These are phyloP conservation scores for Fukomys damarensis DNA, from an alignment of 2,113 vertebrate species.

Conservation along the genomic window DNA sequence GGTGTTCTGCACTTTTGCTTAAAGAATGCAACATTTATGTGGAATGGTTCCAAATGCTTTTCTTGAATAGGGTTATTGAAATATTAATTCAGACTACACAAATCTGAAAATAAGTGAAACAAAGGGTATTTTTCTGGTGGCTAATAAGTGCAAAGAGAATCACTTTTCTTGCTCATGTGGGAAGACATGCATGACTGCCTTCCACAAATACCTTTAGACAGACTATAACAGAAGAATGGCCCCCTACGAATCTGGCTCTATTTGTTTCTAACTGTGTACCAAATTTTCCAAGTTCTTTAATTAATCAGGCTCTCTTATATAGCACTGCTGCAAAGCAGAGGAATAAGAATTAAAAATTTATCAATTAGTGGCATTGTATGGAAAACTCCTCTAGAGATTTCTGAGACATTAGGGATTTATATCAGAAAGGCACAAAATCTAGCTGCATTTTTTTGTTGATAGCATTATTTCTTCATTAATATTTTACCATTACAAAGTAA, in stretches of 20 bases:
- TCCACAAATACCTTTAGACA: slow-evolving; percentile 29
- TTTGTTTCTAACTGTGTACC: slow-evolving; percentile 58
- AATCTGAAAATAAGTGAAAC: slow-evolving; percentile 60
- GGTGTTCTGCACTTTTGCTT: neutral
- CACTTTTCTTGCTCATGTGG: slow-evolving; percentile 57
- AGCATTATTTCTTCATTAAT: neutral
- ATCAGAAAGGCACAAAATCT: neutral
- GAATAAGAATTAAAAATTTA: slow-evolving; percentile 75
- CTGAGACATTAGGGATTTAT: slow-evolving; percentile 27
- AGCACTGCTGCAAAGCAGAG: slow-evolving; percentile 53
- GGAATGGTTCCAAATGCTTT: slow-evolving; percentile 50
- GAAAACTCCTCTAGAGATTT: slow-evolving; percentile 44
- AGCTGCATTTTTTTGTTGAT: neutral
- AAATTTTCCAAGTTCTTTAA: slow-evolving; percentile 64
- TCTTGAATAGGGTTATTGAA: slow-evolving; percentile 58
- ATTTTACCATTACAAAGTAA: slow-evolving; percentile 36
- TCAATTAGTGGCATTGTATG: slow-evolving; percentile 62
- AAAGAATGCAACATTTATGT: slow-evolving; percentile 24
- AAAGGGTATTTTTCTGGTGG: slow-evolving; percentile 58
- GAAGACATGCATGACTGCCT: slow-evolving; percentile 18
- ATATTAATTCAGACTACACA: slow-evolving; percentile 58
- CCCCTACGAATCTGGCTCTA: slow-evolving; percentile 38
- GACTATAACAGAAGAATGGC: slow-evolving; percentile 51
- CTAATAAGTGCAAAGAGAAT: slow-evolving; percentile 67
- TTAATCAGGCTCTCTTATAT: slow-evolving; percentile 67